Evolutionary conservation across 2,888 invertebrate genomes (phyloP).

Genomic region (Amphipyra tragopoginis): DNA sequence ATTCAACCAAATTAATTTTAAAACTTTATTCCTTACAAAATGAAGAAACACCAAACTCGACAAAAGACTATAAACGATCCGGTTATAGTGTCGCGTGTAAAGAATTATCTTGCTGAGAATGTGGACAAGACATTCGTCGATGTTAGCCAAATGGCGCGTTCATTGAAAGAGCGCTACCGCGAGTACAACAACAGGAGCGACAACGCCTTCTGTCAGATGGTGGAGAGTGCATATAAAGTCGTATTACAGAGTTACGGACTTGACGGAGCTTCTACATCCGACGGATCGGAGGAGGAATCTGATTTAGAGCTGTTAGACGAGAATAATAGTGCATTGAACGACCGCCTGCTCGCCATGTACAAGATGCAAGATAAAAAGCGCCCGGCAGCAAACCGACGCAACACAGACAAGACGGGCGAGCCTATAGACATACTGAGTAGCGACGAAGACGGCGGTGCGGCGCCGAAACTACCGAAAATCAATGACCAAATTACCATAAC

Average conservation of each 20-base stretch:
- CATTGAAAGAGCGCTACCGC: conserved; percentile 92
- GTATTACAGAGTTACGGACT: conserved; percentile 92
- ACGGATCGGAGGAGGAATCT: conserved; percentile 90
- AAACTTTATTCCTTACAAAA: conserved; percentile 62
- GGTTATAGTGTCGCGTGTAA: conserved; percentile 90
- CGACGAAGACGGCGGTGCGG: conserved; percentile 82
- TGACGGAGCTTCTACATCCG: conserved; percentile 90
- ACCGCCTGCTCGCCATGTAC: conserved; percentile 87
- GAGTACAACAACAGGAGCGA: conserved; percentile 96
- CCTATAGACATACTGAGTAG: conserved; percentile 85
- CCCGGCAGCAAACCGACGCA: conserved; percentile 74
- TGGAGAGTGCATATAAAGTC: conserved; percentile 94
- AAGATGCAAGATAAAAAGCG: conserved; percentile 88
- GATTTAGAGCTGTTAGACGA: conserved; percentile 94
- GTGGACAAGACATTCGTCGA: conserved; percentile 95
- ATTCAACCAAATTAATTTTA: conserved; percentile 37
- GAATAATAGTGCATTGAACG: conserved; percentile 93
- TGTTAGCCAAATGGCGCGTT: conserved; percentile 95
- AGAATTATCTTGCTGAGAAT: conserved; percentile 95
- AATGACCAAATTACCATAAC: conserved; percentile 87
- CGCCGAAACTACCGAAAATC: conserved; percentile 86
- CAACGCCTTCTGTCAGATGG: conserved; percentile 93
- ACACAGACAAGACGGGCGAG: conserved; percentile 82
- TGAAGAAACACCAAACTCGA: conserved; percentile 88
- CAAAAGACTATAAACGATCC: conserved; percentile 88